Base-by-base conservation (phyloP, 2,797 vertebrate species). In the Pseudomugil gertrudae region DNA sequence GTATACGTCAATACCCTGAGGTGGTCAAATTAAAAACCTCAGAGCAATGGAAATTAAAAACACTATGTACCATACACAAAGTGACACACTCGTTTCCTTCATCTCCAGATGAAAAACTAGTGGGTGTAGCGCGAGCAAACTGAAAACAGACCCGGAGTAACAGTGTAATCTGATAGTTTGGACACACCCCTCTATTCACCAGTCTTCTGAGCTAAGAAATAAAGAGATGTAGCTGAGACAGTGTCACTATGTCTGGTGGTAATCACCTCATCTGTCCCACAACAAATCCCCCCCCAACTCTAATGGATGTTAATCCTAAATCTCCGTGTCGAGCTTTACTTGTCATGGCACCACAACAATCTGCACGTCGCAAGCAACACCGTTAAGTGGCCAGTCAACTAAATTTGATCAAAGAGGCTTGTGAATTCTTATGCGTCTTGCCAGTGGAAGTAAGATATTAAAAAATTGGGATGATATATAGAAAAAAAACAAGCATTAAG, bases 221-320 rank as follows among this genome's bases (percentile, higher is more conserved):
- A 66, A 67, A 26, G 35, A 68, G 26, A 51, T 66, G 54, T 32
- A 66, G 36, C 47, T 29, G 23, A 64, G 45, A 58, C 33, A 35
- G 50, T 57, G 75, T 84, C 72, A 70, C 15, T 70, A 55, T 71
- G 74, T 29, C 50, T 61, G 76, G 71, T 79, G 80, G 71, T 88
- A 84, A 88, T 88, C 79, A 87, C 83, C 78, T 84, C 83, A 88
- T 87, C 85, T 85, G 75, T 65, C 77, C 61, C 63, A 77, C 79
- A 82, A 82, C 79, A 84, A 84, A 72, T 72, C 70, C 70, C 63
- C 57, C 72, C 45, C 26, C 64, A 57, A 85, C 79, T 74, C 84
- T 82, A 88, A 89, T 83, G 80, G 78, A 77, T 79, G 86, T 87
- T 91, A 93, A 92, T 92, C 90, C 90, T 69, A 78, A 90, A 90